phyloP scores from a whole-genome alignment of 2,888 invertebrate species.

The Pristionchus mayeri region DNA sequence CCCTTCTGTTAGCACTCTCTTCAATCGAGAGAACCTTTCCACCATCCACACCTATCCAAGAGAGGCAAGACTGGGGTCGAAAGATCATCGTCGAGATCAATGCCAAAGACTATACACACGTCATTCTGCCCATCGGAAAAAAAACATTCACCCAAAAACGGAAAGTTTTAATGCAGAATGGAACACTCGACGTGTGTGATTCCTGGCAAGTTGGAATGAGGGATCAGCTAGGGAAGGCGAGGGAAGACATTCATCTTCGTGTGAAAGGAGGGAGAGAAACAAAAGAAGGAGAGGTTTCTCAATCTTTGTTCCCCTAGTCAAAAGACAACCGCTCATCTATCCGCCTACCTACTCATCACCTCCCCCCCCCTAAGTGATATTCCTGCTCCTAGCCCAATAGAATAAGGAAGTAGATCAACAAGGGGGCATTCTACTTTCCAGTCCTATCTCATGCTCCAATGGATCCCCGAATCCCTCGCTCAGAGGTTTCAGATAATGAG shows the following conservation, averaged over 20 bases:
- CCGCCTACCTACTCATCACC: slow-evolving; percentile 32
- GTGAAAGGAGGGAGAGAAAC: slow-evolving; percentile 21
- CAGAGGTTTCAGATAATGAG: slow-evolving; percentile 30
- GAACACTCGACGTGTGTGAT: not conserved
- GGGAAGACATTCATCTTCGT: slow-evolving; percentile 17
- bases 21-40: not conserved
- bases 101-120: not conserved
- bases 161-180: not conserved
- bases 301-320: slow-evolving; percentile 9
- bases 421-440: not conserved
- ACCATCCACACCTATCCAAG: not conserved
- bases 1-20: not conserved
- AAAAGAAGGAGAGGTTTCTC: slow-evolving; percentile 24
- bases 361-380: slow-evolving; percentile 1
- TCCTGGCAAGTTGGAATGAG: not conserved
- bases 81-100: slow-evolving; percentile 27
- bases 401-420: slow-evolving; percentile 6
- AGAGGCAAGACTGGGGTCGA: not conserved
- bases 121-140: too few species aligned
- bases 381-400: not conserved
- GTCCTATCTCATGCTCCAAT: not conserved
- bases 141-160: too few species aligned
- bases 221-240: not conserved
- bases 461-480: not conserved
- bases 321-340: not conserved